Evolutionary conservation across 2,113 vertebrate species (phyloP), one percentile per base, ranked within the genome.

Genomic region (Ciconia boyciana): DNA sequence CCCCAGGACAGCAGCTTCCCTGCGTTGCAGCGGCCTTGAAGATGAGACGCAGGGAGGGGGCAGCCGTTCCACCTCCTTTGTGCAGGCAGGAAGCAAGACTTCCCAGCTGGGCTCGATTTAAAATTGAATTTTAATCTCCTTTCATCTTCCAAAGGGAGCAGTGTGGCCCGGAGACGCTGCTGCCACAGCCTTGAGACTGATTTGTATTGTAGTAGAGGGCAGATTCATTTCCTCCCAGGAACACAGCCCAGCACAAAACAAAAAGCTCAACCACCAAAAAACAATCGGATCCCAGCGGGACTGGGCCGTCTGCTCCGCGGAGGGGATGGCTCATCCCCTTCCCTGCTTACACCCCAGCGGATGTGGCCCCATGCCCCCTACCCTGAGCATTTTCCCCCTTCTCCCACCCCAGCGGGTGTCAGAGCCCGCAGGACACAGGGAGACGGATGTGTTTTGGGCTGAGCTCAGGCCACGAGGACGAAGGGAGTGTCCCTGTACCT

Each of bases 401-500:
- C 34, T 78, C 52, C 32, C 89, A 68, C 55, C 57, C 52, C 55
- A 62, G 1, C 0, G 8, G 41, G 48, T 91, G 36, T 8, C 1
- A 1, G 48, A 82, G 29, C 77, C 49, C 2, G 3, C 26, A 39
- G 52, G 44, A 84, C 26, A 12, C 1, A 1, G 12, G 61, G 43
- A 69, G 25, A 58, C 7, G 57, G 62, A 49, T 13, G 21, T 1
- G 19, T 16, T 79, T 54, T 41, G 58, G 54, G 17, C 65, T 46
- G 49, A 95, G 76, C 28, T 28, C 62, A 72, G 61, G 28, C 46
- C 41, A 36, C 0, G 16, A 51, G 36, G 55, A 88, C 2, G 3
- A 46, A 85, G 57, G 87, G 36, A 54, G 20, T 0, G 1, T 64
- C 51, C 43, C 61, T 1, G 0, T 96, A 99, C 99, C 99, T 99